Conservation (phyloP, 1,140 invertebrate genomes). For the Musca vetustissima region DNA sequence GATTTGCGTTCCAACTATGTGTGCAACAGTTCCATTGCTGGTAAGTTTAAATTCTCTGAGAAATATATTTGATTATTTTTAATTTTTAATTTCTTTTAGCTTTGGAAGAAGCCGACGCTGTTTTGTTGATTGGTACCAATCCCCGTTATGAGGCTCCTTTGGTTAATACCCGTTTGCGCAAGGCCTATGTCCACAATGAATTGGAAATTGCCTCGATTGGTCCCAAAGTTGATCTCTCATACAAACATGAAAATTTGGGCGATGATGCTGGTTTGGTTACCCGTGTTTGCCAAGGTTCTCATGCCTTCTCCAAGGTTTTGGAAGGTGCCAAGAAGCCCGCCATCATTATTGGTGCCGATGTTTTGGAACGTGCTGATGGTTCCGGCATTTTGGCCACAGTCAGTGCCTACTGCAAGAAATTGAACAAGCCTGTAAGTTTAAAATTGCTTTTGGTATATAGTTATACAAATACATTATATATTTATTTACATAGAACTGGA, state of each 20-base stretch:
- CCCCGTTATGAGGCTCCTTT: constrained; percentile 97
- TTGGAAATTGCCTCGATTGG: constrained; percentile 84
- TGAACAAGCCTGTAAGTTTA: constrained; percentile 57
- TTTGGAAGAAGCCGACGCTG: constrained; percentile 90
- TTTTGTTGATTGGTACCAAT: constrained; percentile 95
- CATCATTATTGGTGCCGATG: constrained; percentile 87
- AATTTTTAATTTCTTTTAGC: constrained; percentile 52
- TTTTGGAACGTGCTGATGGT: constrained; percentile 79
- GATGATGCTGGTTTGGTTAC: constrained; percentile 72
- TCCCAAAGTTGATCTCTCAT: constrained; percentile 89
- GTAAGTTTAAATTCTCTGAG: constrained; percentile 53
- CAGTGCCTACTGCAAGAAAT: constrained; percentile 67
- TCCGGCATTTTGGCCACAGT: constrained; percentile 74
- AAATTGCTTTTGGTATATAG: constrained; percentile 52
- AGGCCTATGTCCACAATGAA: constrained; percentile 87
- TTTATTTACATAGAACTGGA: constrained; percentile 56
- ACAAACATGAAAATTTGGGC: constrained; percentile 90
- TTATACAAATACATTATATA: not conserved
- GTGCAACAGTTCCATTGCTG: constrained; percentile 85
- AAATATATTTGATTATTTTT: not conserved
- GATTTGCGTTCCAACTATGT: constrained; percentile 91
- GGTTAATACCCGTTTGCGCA: constrained; percentile 92
- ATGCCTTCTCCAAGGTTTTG: constrained; percentile 75
- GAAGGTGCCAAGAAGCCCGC: constrained; percentile 83
- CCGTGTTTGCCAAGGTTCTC: constrained; percentile 72